Base-by-base conservation (phyloP, 92 coral and sea anemone genomes). In the Galaxea fascicularis region DNA sequence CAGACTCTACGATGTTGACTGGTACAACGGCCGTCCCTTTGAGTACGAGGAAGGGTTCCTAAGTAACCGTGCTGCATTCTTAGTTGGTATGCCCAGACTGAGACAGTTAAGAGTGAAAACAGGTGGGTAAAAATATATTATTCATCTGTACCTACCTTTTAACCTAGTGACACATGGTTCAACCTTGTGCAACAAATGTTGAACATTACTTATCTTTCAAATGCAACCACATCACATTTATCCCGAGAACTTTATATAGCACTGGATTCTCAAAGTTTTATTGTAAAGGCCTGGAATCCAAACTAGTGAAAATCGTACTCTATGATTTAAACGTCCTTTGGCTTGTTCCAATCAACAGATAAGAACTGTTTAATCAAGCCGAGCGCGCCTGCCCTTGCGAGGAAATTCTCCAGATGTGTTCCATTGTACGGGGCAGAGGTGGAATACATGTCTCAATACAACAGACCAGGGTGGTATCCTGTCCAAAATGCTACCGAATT, bases 381-480 rank as follows among this genome's bases (percentile, higher is more conserved):
- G 58, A 76, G 52, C 52, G 84, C 84, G 64, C 95, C 95, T 29
- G 0, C 11, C 12, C 87, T 94, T 7, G 91, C 93, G 11, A 77
- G 82, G n/a, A 65, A n/a, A 68, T 94, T 91, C 51, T 21, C 73
- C 25, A 85, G 95, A 57, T 95, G 98, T 45, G 74, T 93, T 73
- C 97, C 94, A 18, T 44, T 75, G 45, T 95, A 95, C 75, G 58
- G 58, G 10, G 71, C 67, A 11, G 74, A 67, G 64, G 65, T 60
- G 63, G 98, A 95, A 51, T 86, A 78, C 82, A 69, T 64, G 41
- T 88, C 92, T 26, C 85, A 79, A 45, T 95, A 83, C 77, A 90
- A 62, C 83, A 93, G 78, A 87, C 98, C 95, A 29, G 93, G 93
- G 0, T 95, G 98, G 97, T 78, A 78, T 17, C 90, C 94, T 10